Evolutionary conservation across 2,888 invertebrate genomes (phyloP).

Genomic region (Tipula unca): DNA sequence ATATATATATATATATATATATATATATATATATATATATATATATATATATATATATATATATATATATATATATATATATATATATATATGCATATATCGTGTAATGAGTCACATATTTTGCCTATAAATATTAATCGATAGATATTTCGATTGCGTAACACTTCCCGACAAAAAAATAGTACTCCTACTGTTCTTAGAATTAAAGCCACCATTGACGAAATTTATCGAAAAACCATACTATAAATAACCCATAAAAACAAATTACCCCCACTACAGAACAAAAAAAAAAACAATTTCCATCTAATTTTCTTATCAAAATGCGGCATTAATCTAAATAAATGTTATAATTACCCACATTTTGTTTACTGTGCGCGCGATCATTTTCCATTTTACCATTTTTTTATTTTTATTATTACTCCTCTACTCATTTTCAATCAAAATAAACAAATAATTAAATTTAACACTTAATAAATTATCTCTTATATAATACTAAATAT

Average conservation of each 20-base stretch:
- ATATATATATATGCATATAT: too few relatives aligned
- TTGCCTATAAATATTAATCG: background rate
- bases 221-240: background rate
- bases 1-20: too few relatives aligned
- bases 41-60: too few relatives aligned
- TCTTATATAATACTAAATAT: too few relatives aligned
- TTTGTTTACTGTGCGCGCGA: background rate
- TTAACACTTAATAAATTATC: background rate
- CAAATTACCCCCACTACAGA: background rate
- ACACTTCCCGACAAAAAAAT: background rate
- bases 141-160: background rate
- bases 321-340: background rate
- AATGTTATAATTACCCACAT: background rate
- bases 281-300: background rate
- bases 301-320: slow-evolving; percentile 1
- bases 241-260: background rate
- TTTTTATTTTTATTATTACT: background rate
- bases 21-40: too few relatives aligned
- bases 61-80: too few relatives aligned
- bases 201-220: background rate
- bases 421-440: background rate
- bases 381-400: background rate
- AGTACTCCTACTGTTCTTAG: background rate
- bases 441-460: slow-evolving; percentile 8
- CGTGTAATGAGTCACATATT: background rate